Evolutionary conservation across 2,888 invertebrate genomes (phyloP).

Genomic region (Halictus quadricinctus): DNA sequence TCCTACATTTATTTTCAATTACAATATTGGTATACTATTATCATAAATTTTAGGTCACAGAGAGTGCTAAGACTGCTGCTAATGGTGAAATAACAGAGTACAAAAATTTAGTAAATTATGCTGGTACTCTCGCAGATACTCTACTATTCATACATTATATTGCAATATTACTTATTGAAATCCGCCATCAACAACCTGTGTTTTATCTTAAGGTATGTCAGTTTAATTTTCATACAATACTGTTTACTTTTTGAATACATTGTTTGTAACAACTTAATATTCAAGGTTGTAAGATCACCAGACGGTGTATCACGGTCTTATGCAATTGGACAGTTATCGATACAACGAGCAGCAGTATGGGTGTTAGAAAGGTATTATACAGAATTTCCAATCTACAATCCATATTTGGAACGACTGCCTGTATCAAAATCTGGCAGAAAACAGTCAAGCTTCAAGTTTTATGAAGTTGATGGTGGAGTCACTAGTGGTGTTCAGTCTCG

Average conservation of each 20-base stretch:
- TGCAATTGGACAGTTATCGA: slow-evolving; percentile 94
- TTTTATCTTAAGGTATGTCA: slow-evolving; percentile 89
- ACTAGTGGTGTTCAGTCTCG: slow-evolving; percentile 87
- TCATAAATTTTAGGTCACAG: slow-evolving; percentile 84
- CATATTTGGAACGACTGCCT: slow-evolving; percentile 95
- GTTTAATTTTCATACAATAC: neutral
- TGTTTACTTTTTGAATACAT: neutral
- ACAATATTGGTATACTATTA: neutral
- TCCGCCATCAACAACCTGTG: slow-evolving; percentile 94
- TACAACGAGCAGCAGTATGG: slow-evolving; percentile 97
- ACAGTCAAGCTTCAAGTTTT: slow-evolving; percentile 96
- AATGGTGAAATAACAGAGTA: slow-evolving; percentile 93
- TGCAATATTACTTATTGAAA: slow-evolving; percentile 95
- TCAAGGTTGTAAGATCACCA: slow-evolving; percentile 93
- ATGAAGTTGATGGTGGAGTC: slow-evolving; percentile 95
- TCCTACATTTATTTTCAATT: neutral
- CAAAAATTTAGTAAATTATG: slow-evolving; percentile 94
- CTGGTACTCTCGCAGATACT: slow-evolving; percentile 96
- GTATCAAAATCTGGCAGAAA: slow-evolving; percentile 92
- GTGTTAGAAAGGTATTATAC: slow-evolving; percentile 97
- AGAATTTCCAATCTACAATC: slow-evolving; percentile 97
- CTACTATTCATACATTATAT: slow-evolving; percentile 97
- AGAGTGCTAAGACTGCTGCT: slow-evolving; percentile 90
- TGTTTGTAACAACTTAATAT: neutral
- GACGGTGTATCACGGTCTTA: slow-evolving; percentile 96